Conservation (phyloP, 2,888 invertebrate species). For the Heliconius sara region DNA sequence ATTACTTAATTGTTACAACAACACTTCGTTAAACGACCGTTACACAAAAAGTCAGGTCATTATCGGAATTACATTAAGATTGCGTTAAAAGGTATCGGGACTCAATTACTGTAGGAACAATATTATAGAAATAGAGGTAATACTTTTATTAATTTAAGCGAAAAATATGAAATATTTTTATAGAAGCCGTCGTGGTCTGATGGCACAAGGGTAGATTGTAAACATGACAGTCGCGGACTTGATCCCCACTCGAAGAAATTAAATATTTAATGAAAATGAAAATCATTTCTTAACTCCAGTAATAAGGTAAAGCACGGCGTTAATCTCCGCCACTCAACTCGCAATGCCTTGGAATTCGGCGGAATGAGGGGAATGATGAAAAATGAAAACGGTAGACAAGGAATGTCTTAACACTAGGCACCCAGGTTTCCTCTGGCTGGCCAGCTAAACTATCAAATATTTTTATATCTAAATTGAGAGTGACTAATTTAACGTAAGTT, state of each 20-base stretch:
- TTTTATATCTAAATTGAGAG: no score
- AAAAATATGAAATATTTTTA: no score
- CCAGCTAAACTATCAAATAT: no score
- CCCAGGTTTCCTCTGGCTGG: no score
- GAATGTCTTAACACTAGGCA: no score
- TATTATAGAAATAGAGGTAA: neutral
- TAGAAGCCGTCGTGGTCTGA: no score
- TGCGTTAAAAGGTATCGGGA: conserved; percentile 25
- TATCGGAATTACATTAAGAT: conserved; percentile 33
- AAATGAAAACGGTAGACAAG: neutral
- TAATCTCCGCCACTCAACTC: no score
- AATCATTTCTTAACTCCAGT: no score
- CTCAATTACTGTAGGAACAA: conserved; percentile 25
- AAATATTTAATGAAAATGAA: neutral
- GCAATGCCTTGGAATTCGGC: no score
- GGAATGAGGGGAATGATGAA: neutral
- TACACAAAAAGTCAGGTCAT: conserved; percentile 24
- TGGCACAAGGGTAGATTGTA: neutral
- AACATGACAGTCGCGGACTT: neutral
- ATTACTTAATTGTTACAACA: conserved; percentile 26
- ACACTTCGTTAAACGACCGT: conserved; percentile 30
- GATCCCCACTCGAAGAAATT: neutral
- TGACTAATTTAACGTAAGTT: no score
- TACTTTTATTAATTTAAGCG: neutral
- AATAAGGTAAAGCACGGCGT: no score